A percentile compares a stretch with the other conserved stretches of the same genome.
These are phyloP conservation scores for Myotis yumanensis DNA, from an alignment of 2,113 vertebrate genomes.

Conservation along the genomic window DNA sequence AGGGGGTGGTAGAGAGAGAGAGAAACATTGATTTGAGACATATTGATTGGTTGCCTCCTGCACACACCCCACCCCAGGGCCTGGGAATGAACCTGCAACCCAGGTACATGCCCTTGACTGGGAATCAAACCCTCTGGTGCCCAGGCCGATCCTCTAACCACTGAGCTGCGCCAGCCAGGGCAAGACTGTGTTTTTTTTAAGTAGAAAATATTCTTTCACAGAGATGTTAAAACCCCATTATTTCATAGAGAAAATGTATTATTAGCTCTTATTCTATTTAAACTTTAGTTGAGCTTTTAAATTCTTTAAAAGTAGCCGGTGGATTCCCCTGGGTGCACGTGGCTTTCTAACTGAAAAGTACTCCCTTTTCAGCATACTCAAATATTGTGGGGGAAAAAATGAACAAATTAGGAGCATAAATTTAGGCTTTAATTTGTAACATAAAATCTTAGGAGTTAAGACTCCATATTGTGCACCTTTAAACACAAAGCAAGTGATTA, in stretches of 20 bases:
- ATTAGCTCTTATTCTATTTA: neutral
- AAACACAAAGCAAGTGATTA: neutral
- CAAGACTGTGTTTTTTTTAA: constrained; percentile 1
- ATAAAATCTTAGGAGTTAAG: too few relatives aligned
- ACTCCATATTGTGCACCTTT: neutral
- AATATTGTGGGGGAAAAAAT: neutral
- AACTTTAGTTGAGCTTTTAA: neutral
- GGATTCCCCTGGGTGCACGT: neutral
- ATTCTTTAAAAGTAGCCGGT: neutral
- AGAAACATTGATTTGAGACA: too few relatives aligned
- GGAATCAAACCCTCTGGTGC: too few relatives aligned
- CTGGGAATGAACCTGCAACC: too few relatives aligned
- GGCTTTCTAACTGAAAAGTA: constrained; percentile 18
- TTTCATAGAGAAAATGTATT: neutral
- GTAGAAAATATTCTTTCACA: constrained; percentile 13
- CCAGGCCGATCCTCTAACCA: too few relatives aligned
- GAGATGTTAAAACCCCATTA: neutral
- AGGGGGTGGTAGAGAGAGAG: too few relatives aligned
- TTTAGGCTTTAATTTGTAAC: too few relatives aligned
- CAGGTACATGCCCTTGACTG: too few relatives aligned
- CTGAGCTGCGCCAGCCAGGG: too few relatives aligned
- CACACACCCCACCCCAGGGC: too few relatives aligned
- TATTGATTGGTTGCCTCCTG: too few relatives aligned
- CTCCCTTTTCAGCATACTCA: constrained; percentile 1
- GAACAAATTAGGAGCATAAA: too few relatives aligned